Evolutionary conservation across 2,888 invertebrate genomes (phyloP).

Genomic region (Congeria kusceri): DNA sequence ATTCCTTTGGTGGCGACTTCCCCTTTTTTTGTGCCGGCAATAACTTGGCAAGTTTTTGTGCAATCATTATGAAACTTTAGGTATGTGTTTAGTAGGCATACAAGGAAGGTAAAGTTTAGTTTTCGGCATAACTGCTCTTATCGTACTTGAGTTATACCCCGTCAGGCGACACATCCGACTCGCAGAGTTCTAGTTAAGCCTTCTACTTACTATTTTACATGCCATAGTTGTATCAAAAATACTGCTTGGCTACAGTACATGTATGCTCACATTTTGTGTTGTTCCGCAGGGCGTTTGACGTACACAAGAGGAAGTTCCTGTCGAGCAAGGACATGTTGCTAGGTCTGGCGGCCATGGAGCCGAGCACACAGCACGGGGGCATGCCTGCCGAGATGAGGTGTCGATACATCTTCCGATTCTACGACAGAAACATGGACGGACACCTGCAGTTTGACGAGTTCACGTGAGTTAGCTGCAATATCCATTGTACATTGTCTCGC

Average conservation of each 20-base stretch:
- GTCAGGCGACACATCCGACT: too few species aligned
- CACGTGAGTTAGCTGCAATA: slow-evolving; percentile 80
- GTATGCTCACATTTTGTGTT: background rate
- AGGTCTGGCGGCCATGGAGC: slow-evolving; percentile 89
- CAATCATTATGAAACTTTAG: too few species aligned
- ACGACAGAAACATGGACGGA: slow-evolving; percentile 82
- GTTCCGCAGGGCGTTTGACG: slow-evolving; percentile 82
- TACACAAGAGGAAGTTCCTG: slow-evolving; percentile 78
- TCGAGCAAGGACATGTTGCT: slow-evolving; percentile 85
- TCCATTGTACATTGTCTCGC: background rate
- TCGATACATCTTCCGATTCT: slow-evolving; percentile 90
- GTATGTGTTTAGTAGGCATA: too few species aligned
- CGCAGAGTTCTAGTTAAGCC: too few species aligned
- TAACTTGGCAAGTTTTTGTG: too few species aligned
- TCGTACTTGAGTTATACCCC: too few species aligned
- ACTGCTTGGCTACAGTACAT: background rate
- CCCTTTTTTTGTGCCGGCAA: too few species aligned
- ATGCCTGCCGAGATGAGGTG: slow-evolving; percentile 89
- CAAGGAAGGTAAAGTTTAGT: too few species aligned
- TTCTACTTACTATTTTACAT: too few species aligned
- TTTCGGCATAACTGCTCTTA: too few species aligned
- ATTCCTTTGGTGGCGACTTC: too few species aligned
- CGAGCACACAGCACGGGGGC: slow-evolving; percentile 89
- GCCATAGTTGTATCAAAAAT: too few species aligned
- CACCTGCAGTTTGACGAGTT: slow-evolving; percentile 88